A percentile compares a stretch with the other conserved stretches of the same genome.
These are phyloP conservation scores for human (Homo sapiens) DNA, from an alignment of 2,113 vertebrate genomes.

Conservation along the genomic window GRCh38 chr1:87579501-87580000, in stretches of 20 bases:
- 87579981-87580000: too few relatives aligned
- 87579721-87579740: background rate
- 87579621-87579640: slow-evolving; percentile 54
- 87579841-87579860: background rate
- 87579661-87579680: slow-evolving; percentile 39
- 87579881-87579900: background rate
- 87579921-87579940: too few relatives aligned
- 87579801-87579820: background rate
- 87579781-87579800: background rate
- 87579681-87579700: background rate
- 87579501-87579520: background rate
- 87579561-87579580: background rate
- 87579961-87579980: too few relatives aligned
- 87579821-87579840: background rate
- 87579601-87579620: slow-evolving; percentile 57
- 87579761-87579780: background rate
- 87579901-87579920: background rate
- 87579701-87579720: background rate
- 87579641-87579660: slow-evolving; percentile 16
- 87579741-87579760: slow-evolving; percentile 27
- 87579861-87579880: background rate
- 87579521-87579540: background rate
- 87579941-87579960: too few relatives aligned
- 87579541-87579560: background rate
- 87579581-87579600: slow-evolving; percentile 46